These are phyloP conservation scores for Gouania willdenowi DNA, from an alignment of 2,797 vertebrate species.

Conservation along the genomic window DNA sequence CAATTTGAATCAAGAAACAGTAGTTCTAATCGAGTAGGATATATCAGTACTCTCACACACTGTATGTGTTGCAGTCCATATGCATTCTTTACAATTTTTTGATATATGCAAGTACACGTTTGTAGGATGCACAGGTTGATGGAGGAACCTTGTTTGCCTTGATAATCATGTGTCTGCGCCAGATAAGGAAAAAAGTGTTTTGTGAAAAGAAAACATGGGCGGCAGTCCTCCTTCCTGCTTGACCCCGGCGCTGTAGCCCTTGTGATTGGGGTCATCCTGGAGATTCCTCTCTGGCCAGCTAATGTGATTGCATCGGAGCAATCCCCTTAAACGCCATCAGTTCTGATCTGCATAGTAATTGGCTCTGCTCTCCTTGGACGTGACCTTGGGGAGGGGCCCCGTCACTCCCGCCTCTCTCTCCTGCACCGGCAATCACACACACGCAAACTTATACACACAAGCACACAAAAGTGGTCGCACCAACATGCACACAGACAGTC, in stretches of 20 bases:
- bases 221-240: conserved; percentile 51
- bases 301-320: conserved; percentile 97
- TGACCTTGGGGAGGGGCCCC: conserved; percentile 91
- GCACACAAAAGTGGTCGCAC: background rate
- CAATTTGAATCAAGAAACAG: no score
- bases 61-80: conserved; percentile 29
- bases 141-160: conserved; percentile 69
- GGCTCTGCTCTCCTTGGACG: conserved; percentile 88
- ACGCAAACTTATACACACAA: no score
- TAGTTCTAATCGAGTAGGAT: conserved; percentile 7
- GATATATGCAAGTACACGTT: conserved; percentile 51
- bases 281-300: conserved; percentile 91
- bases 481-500: background rate
- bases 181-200: conserved; percentile 78
- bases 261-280: conserved; percentile 87
- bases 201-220: conserved; percentile 72
- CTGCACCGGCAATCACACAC: conserved; percentile 74
- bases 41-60: conserved; percentile 5
- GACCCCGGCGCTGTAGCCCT: conserved; percentile 71
- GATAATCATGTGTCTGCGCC: conserved; percentile 69
- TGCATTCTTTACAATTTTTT: conserved; percentile 17
- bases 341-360: conserved; percentile 99
- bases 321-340: conserved; percentile 94
- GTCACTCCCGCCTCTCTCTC: conserved; percentile 83
- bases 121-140: conserved; percentile 28